phyloP scores from a whole-genome alignment of 2,797 vertebrate species.

The Adrianichthys oophorus region DNA sequence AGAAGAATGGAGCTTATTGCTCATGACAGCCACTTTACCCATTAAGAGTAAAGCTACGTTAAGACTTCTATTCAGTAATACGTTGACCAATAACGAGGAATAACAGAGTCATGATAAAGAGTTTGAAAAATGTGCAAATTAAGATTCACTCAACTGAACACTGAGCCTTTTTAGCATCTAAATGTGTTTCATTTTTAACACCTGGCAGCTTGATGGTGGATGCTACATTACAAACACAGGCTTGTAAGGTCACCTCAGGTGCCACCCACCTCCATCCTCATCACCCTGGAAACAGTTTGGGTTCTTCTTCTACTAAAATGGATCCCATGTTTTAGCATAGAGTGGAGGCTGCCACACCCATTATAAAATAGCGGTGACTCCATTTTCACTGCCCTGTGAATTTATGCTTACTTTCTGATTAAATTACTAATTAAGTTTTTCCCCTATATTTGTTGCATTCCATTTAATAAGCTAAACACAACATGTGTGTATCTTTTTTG shows the following conservation, averaged over 20 bases:
- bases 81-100: not conserved
- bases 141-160: constrained; percentile 7
- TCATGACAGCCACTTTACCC: not conserved
- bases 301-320: constrained; percentile 29
- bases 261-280: constrained; percentile 58
- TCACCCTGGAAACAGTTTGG: constrained; percentile 68
- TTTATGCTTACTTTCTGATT: too few species aligned
- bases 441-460: too few species aligned
- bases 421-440: too few species aligned
- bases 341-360: too few species aligned
- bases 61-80: constrained; percentile 6
- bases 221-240: constrained; percentile 43
- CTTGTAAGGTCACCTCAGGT: constrained; percentile 55
- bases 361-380: too few species aligned
- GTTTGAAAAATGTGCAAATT: not conserved
- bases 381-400: too few species aligned
- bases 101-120: not conserved
- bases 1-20: not conserved
- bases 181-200: constrained; percentile 29
- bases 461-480: too few species aligned
- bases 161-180: not conserved
- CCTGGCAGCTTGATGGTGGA: constrained; percentile 50
- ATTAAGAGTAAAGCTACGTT: constrained; percentile 7
- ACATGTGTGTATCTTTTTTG: too few species aligned
- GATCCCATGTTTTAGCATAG: too few species aligned